phyloP scores from a whole-genome alignment of 2,113 vertebrate genomes.

The Polyodon spathula region DNA sequence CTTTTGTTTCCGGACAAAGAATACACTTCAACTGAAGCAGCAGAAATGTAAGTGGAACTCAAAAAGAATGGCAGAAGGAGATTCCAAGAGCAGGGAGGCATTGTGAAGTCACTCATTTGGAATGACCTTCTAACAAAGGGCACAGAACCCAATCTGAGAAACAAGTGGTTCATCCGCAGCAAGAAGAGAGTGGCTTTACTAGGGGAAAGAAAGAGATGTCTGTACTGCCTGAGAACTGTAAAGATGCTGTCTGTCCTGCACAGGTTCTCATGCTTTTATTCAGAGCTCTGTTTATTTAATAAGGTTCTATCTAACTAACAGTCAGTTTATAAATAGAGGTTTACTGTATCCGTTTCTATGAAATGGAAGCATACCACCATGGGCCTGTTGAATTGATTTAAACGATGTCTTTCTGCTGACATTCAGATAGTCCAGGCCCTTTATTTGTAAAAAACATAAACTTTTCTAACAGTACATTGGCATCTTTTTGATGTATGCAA shows the following conservation, averaged over 20 bases:
- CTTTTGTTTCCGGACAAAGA: conserved; percentile 9
- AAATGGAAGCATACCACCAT: too few species aligned
- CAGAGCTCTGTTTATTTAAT: neutral
- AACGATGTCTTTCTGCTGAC: too few species aligned
- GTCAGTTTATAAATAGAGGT: too few species aligned
- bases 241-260: neutral
- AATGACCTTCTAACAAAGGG: conserved; percentile 11
- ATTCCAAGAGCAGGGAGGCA: conserved; percentile 7
- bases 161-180: conserved; percentile 13
- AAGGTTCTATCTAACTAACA: too few species aligned
- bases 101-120: conserved; percentile 10
- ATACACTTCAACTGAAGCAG: conserved; percentile 10
- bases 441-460: too few species aligned
- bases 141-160: conserved; percentile 3
- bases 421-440: too few species aligned
- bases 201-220: conserved; percentile 6
- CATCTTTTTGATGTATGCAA: too few species aligned
- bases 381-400: too few species aligned
- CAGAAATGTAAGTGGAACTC: conserved; percentile 4
- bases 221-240: neutral
- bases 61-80: conserved; percentile 5
- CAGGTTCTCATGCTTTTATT: neutral
- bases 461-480: too few species aligned
- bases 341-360: too few species aligned
- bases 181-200: neutral